Evolutionary conservation across 1,140 invertebrate species (phyloP), one percentile per base, ranked within the genome.

Genomic region (Penaeus japonicus): DNA sequence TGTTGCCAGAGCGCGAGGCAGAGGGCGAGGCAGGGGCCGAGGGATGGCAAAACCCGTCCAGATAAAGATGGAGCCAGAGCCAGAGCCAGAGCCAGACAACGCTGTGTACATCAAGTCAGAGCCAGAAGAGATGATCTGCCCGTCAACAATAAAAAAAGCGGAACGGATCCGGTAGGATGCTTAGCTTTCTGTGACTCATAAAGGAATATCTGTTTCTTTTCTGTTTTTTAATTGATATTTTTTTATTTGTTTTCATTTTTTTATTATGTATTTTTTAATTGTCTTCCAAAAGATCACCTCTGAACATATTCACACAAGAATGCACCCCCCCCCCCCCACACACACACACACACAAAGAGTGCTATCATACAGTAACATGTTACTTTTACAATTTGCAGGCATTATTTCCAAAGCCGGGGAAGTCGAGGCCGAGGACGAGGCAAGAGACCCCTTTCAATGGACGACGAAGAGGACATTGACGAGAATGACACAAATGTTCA

Each of bases 371-470:
- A 39, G n/a, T 27, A 5, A 65, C 4, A 84, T 30, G 27, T 78
- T 57, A 24, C 73, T 82, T 78, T 53, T 65, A 4, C 57, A 12
- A 47, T 84, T 78, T 80, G 18, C 86, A 88, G 86, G 73, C 86
- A 88, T 27, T 88, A 88, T 82, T 88, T 88, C 39, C 86, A 88
- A 59, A 84, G 80, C 57, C 80, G 79, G 24, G 80, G 47, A 47
- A 47, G 32, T 10, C 24, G 65, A 77, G 80, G 39, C 22, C 55
- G 62, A 10, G 47, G 30, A 10, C 39, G 73, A 62, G 4, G 32
- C 22, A 55, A 57, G 35, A 35, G 70, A 59, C 20, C 65, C 7
- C 10, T 35, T 24, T 20, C 22, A 10, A 27, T 22, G 15, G 27
- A 62, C 15, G 27, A n/a, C 30, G 79, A 87, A n/a, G 86, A 88